phyloP scores from a whole-genome alignment of 1,140 invertebrate genomes.

The Macrotrachela quadricornifera region DNA sequence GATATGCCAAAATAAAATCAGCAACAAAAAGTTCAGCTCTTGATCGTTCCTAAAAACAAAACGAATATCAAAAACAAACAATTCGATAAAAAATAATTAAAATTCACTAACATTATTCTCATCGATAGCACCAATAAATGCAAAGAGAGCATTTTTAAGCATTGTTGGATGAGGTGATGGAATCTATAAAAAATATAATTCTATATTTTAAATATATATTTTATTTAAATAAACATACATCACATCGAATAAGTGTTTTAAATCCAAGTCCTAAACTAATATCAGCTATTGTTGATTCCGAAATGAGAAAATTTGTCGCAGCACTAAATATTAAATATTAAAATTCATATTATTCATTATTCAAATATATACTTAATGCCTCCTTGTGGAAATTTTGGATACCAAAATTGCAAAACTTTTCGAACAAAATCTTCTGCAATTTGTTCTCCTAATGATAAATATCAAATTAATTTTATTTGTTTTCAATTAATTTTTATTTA shows the following conservation, averaged over 20 bases:
- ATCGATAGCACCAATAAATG: slow-evolving; percentile 51
- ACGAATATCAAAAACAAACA: slow-evolving; percentile 3
- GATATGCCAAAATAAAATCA: slow-evolving; percentile 59
- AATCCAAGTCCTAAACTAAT: slow-evolving; percentile 50
- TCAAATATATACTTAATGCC: slow-evolving; percentile 34
- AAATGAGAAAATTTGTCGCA: slow-evolving; percentile 43
- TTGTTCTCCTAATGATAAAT: slow-evolving; percentile 18
- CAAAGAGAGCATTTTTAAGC: slow-evolving; percentile 51
- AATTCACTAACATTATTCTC: slow-evolving; percentile 16
- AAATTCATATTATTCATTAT: neutral
- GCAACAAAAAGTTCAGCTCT: slow-evolving; percentile 50
- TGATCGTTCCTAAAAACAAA: slow-evolving; percentile 29
- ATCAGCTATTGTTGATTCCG: slow-evolving; percentile 42
- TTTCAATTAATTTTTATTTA: neutral
- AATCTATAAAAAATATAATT: slow-evolving; percentile 38
- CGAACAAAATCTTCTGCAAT: slow-evolving; percentile 39
- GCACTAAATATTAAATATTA: slow-evolving; percentile 29
- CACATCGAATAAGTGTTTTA: slow-evolving; percentile 52
- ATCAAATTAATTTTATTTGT: neutral
- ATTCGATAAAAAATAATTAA: neutral
- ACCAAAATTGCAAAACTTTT: slow-evolving; percentile 37
- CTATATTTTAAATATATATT: neutral
- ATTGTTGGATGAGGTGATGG: slow-evolving; percentile 46
- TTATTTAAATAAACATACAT: slow-evolving; percentile 34
- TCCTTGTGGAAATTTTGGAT: slow-evolving; percentile 50